A percentile compares a stretch with the other conserved stretches of the same genome.
Evolutionary conservation across 2,113 vertebrate genomes (phyloP).

Genomic region (Amazona guildingii): DNA sequence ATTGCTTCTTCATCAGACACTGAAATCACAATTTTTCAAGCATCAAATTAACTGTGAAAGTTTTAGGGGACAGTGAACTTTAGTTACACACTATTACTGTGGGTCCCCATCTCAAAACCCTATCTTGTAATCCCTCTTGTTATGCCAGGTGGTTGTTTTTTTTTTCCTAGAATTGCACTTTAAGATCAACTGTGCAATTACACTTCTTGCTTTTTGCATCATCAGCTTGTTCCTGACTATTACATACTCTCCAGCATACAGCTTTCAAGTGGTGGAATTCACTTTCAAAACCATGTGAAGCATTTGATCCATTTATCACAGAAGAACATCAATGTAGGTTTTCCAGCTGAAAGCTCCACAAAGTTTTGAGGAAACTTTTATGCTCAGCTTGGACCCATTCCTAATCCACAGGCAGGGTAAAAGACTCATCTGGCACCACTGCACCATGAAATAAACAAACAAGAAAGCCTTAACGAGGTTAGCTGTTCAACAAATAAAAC

Average conservation of each 20-base stretch:
- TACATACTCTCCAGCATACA: background rate
- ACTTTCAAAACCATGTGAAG: background rate
- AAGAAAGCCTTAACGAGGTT: background rate
- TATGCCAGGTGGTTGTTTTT: background rate
- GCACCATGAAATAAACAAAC: background rate
- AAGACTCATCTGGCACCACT: background rate
- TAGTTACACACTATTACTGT: background rate
- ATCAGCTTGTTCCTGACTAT: background rate
- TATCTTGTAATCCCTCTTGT: background rate
- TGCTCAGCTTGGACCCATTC: conserved; percentile 6
- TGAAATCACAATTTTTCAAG: conserved; percentile 55
- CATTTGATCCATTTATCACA: background rate
- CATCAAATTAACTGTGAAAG: conserved; percentile 23
- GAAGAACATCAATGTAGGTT: conserved; percentile 4
- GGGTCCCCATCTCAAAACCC: background rate
- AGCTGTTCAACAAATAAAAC: background rate
- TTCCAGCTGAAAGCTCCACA: conserved; percentile 28
- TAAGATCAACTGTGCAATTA: conserved; percentile 2
- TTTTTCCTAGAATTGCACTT: background rate
- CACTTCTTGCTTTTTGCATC: background rate
- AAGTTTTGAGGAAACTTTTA: conserved; percentile 32
- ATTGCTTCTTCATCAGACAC: conserved; percentile 42
- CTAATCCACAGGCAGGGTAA: background rate
- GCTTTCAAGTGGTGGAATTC: background rate
- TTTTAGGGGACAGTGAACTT: conserved; percentile 1